Base-by-base conservation (phyloP, 2,888 invertebrate species). In the Myopa tessellatipennis region DNA sequence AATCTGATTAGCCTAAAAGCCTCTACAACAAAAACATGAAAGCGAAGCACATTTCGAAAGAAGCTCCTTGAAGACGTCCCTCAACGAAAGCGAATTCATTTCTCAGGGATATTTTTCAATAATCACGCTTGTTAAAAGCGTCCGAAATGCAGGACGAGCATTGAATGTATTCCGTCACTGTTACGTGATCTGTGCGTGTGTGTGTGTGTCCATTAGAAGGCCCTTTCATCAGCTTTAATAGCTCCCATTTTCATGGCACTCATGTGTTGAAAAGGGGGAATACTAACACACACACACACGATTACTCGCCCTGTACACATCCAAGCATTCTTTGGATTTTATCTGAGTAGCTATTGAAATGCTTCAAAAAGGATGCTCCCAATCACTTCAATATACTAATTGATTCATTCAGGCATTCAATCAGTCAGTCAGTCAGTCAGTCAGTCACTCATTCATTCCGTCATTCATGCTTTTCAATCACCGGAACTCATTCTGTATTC, bases 221-320 rank as follows among this genome's bases (percentile, higher is more conserved):
- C 34, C n/a, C 74, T 74, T 74, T 74, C 65, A 74, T 74, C 65
- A 74, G 67, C 74, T 65, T 74, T 74, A 74, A 74, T 65, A 52
- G 74, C 65, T 40, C 67, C 4, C 74, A 36, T 65, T 74, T 63
- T 40, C n/a, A 65, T 55, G 14, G 34, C 26, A 36, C 26, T 58
- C 58, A 55, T 58, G 55, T 34, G 40, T 58, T 36, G 71, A 58
- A 38, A 18, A 68, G 52, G 36, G 52, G 26, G 16, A 71, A 34
- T 52, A 55, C 16, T 16, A 71, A 52, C 6, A 70, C 18, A 70
- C 26, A 14, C 7, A 36, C n/a, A 77, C 77, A 50, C 45, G 12
- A 16, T 4, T 16, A 68, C 7, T 18, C 40, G 10, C 18, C n/a
- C 7, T 61, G 61, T 8, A 16, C 10, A 61, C n/a, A 61, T 61